Percentiles rank a stretch among this genome's conserved stretches.
phyloP scores from a whole-genome alignment of 2,888 invertebrate species.

The Eupithecia centaureata region DNA sequence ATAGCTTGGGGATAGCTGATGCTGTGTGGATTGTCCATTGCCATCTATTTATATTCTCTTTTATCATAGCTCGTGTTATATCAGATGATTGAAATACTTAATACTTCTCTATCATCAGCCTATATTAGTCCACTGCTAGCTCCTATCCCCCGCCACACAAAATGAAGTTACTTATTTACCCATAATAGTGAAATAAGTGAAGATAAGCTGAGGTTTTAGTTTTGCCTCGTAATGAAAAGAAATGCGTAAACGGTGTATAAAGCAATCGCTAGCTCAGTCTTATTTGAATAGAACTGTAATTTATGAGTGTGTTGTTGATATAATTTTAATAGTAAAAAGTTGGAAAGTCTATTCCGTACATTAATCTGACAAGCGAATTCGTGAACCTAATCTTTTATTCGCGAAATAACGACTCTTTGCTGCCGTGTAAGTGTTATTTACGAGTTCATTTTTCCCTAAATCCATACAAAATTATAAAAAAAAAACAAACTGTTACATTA shows the following conservation, averaged over 20 bases:
- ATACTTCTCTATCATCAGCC: too few species aligned
- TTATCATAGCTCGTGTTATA: too few species aligned
- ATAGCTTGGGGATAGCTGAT: too few species aligned
- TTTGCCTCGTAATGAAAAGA: not conserved
- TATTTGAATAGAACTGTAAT: conserved; percentile 35
- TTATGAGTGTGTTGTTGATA: conserved; percentile 38
- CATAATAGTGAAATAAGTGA: too few species aligned
- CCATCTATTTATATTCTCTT: too few species aligned
- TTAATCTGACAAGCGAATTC: conserved; percentile 20
- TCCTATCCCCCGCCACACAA: too few species aligned
- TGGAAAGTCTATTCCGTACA: conserved; percentile 25
- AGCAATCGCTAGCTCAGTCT: not conserved
- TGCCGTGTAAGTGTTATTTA: conserved; percentile 28
- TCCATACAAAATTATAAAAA: conserved; percentile 1
- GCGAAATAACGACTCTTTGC: conserved; percentile 22
- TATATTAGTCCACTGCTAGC: too few species aligned
- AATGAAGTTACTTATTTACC: too few species aligned
- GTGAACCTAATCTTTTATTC: conserved; percentile 27
- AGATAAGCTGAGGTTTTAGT: too few species aligned
- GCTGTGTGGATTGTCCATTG: too few species aligned
- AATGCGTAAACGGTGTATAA: not conserved
- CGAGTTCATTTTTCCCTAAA: conserved; percentile 25
- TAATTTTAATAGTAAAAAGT: conserved; percentile 10
- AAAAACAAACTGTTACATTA: conserved; percentile 27
- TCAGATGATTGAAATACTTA: too few species aligned